Conservation (phyloP, 2,113 vertebrate species). For the Oceanodroma tethys region DNA sequence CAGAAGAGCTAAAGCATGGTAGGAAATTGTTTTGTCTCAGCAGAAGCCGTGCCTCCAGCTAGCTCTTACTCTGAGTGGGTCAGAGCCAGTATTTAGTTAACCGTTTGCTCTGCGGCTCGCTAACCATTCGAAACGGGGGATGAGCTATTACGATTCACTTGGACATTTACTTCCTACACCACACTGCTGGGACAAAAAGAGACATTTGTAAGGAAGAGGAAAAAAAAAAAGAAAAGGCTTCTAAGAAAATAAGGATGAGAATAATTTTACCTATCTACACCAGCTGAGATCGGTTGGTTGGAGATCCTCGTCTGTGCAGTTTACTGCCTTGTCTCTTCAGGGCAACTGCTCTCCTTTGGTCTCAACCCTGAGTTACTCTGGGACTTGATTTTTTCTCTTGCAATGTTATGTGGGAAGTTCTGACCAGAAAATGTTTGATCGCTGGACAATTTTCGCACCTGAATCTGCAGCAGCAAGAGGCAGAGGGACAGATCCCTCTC, state of each 20-base stretch:
- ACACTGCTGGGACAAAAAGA: background rate
- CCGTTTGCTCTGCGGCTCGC: rapidly evolving
- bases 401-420: background rate
- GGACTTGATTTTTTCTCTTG: background rate
- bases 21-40: background rate
- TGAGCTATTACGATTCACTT: background rate
- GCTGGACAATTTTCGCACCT: background rate
- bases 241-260: background rate
- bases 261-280: background rate
- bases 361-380: background rate
- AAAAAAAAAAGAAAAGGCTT: background rate
- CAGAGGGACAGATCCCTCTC: background rate
- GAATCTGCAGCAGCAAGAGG: background rate
- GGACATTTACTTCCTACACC: background rate
- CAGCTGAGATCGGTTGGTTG: background rate
- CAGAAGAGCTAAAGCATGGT: background rate
- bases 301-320: background rate
- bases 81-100: background rate
- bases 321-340: background rate
- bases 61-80: background rate
- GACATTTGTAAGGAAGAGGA: background rate
- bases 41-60: background rate
- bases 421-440: background rate
- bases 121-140: rapidly evolving
- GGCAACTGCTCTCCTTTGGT: background rate